Evolutionary conservation across 1,140 invertebrate species (phyloP).

Genomic region (Pogonus chalceus): DNA sequence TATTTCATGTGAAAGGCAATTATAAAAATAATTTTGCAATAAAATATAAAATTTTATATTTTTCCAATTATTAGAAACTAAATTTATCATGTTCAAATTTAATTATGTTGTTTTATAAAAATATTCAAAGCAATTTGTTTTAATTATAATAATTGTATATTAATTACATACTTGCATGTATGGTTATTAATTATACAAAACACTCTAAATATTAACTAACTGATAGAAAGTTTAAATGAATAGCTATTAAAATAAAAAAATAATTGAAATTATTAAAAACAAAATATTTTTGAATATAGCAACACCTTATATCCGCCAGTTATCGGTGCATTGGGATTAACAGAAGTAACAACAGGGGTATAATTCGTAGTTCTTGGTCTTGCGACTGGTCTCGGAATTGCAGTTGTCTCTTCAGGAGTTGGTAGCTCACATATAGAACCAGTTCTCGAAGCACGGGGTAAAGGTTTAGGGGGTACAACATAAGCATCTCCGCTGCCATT

Average conservation of each 20-base stretch:
- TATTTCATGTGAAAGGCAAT: too few species aligned
- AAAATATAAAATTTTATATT: too few species aligned
- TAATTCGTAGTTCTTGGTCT: constrained; percentile 57
- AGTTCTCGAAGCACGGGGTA: constrained; percentile 56
- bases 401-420: constrained; percentile 22
- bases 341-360: constrained; percentile 40
- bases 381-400: constrained; percentile 56
- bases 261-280: constrained; percentile 17
- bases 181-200: too few species aligned
- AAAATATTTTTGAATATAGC: constrained; percentile 18
- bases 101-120: too few species aligned
- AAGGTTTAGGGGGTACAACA: constrained; percentile 57
- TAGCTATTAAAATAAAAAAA: constrained; percentile 16
- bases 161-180: too few species aligned
- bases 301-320: constrained; percentile 61
- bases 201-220: too few species aligned
- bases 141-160: too few species aligned
- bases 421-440: constrained; percentile 48
- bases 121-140: too few species aligned
- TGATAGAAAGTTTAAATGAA: too few species aligned
- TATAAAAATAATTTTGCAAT: too few species aligned
- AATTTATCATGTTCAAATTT: too few species aligned
- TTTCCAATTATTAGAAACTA: too few species aligned
- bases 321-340: constrained; percentile 41
- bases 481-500: constrained; percentile 17